Evolutionary conservation across 2,797 vertebrate species (phyloP).

Genomic region (Anguilla megastoma): DNA sequence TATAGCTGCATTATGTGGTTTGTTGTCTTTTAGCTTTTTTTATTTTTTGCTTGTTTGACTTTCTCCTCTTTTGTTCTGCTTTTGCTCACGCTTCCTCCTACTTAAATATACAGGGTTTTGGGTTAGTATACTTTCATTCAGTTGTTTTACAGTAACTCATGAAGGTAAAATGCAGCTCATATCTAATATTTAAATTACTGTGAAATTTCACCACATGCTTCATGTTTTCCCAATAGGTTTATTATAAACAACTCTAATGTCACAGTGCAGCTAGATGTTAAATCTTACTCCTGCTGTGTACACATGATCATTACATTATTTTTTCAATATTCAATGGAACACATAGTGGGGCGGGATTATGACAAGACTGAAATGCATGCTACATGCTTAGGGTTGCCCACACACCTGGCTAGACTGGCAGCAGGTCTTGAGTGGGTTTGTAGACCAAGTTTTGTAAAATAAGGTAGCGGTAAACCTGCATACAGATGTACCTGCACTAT

Average conservation of each 20-base stretch:
- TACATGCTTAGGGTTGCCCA: background rate
- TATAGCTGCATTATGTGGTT: no score
- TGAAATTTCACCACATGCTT: background rate
- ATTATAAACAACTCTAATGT: conserved; percentile 34
- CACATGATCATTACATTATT: background rate
- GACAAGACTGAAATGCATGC: background rate
- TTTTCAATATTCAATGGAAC: background rate
- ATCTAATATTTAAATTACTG: background rate
- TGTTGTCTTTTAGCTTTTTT: no score
- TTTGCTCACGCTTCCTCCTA: background rate
- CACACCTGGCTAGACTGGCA: background rate
- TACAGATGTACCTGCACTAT: background rate
- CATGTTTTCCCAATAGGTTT: conserved; percentile 42
- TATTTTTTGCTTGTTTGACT: background rate
- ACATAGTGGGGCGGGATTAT: background rate
- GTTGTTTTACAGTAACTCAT: no score
- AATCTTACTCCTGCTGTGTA: conserved; percentile 30
- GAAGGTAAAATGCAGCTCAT: background rate
- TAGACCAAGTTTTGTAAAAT: background rate
- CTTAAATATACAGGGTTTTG: background rate
- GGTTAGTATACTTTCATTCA: background rate
- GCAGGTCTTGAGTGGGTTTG: background rate
- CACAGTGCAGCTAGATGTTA: conserved; percentile 44
- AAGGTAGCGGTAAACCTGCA: background rate
- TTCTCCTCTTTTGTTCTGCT: background rate